Conservation (phyloP, 2,797 vertebrate species). For the Sebastes ruberrimus region DNA sequence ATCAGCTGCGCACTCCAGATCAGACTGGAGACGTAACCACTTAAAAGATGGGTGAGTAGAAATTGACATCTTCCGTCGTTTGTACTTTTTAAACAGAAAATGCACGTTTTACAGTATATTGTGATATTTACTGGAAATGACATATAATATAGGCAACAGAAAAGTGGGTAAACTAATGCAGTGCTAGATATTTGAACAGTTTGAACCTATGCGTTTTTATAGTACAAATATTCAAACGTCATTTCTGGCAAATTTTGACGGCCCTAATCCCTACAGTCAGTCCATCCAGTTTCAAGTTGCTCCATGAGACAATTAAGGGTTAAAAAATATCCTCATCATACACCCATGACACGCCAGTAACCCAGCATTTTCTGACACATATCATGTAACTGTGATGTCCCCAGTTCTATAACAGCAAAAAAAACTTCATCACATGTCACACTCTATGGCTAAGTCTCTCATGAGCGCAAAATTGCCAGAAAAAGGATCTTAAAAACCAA, state of each 20-base stretch:
- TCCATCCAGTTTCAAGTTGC: neutral
- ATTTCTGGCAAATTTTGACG: no score
- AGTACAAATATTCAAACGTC: no score
- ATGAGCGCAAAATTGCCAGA: neutral
- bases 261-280: neutral
- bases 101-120: neutral
- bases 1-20: no score
- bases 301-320: neutral
- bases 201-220: no score
- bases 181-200: no score
- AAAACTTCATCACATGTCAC: neutral
- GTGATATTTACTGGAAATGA: neutral
- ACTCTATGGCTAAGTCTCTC: neutral
- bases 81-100: neutral
- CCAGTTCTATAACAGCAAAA: neutral
- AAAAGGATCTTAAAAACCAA: neutral
- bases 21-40: no score
- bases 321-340: neutral
- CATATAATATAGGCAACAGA: neutral
- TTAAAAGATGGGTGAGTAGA: no score
- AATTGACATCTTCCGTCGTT: no score
- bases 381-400: neutral
- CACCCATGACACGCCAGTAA: neutral
- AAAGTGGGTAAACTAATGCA: neutral
- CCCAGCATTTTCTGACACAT: neutral